A percentile compares a stretch with the other conserved stretches of the same genome.
Evolutionary conservation across 2,113 vertebrate species (phyloP).

Genomic region (Ceratotherium simum): DNA sequence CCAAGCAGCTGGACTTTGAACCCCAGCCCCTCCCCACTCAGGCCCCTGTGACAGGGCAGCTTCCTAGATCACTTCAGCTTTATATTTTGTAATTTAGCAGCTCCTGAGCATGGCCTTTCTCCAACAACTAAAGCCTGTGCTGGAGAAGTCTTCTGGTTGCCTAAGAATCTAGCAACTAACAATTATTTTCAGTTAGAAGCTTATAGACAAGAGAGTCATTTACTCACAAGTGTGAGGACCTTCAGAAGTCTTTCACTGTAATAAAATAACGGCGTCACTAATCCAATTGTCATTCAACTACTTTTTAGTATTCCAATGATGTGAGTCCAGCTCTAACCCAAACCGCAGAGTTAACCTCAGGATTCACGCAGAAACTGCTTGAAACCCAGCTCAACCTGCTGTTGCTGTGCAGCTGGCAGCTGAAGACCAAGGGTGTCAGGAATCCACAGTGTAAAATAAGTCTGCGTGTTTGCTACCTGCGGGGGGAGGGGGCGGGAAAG

Average conservation of each 20-base stretch:
- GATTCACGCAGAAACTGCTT: background rate
- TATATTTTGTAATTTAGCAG: background rate
- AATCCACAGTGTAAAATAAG: background rate
- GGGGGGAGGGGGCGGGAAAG: no score
- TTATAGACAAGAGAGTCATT: background rate
- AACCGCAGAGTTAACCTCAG: constrained; percentile 65
- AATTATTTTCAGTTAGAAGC: background rate
- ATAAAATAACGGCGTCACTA: constrained; percentile 65
- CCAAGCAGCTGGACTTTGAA: background rate
- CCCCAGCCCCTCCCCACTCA: background rate
- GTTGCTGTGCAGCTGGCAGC: no score
- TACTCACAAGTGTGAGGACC: background rate
- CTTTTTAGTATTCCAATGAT: constrained; percentile 44
- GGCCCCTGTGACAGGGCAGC: background rate
- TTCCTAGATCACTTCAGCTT: background rate
- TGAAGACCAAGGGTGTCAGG: background rate
- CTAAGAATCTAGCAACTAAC: background rate
- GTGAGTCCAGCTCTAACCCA: constrained; percentile 7
- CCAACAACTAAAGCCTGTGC: background rate
- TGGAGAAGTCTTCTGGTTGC: background rate
- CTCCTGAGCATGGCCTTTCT: background rate
- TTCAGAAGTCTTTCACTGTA: constrained; percentile 43
- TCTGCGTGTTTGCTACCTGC: background rate
- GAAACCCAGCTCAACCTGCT: background rate
- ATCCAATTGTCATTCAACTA: constrained; percentile 68